A percentile compares a stretch with the other conserved stretches of the same genome.
Conservation (phyloP, 2,888 invertebrate species). For the Metellina segmentata region DNA sequence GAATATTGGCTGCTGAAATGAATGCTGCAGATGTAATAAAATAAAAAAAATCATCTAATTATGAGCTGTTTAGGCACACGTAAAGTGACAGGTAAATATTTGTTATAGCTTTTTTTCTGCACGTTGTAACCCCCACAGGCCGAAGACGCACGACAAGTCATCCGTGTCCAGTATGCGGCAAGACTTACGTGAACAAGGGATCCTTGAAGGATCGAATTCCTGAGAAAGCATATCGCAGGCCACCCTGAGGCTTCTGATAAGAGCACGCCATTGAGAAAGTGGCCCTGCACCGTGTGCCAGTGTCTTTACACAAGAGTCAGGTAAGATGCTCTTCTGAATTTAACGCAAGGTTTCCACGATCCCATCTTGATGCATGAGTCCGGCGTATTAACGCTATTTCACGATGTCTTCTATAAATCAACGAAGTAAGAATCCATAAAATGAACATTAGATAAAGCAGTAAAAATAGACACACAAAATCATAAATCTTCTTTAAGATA, state of each 20-base stretch:
- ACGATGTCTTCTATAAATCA: no score
- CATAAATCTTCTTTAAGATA: no score
- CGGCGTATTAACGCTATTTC: no score
- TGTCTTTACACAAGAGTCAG: slow-evolving; percentile 96
- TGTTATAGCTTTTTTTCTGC: slow-evolving; percentile 76
- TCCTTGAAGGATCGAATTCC: no score
- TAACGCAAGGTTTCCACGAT: background rate
- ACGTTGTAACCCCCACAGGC: slow-evolving; percentile 75
- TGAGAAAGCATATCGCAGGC: slow-evolving; percentile 95
- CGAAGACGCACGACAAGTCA: slow-evolving; percentile 89
- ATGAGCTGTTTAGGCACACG: slow-evolving; percentile 24
- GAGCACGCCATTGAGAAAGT: slow-evolving; percentile 89
- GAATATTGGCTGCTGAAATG: background rate
- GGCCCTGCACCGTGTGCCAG: slow-evolving; percentile 98
- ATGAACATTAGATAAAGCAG: no score
- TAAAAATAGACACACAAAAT: no score
- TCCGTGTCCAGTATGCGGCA: slow-evolving; percentile 96
- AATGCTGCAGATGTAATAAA: slow-evolving; percentile 9
- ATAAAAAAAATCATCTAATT: background rate
- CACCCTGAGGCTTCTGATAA: slow-evolving; percentile 85
- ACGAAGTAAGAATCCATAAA: no score
- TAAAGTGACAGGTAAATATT: slow-evolving; percentile 52
- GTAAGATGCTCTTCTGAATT: slow-evolving; percentile 83
- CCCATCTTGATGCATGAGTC: no score
- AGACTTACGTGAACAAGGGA: slow-evolving; percentile 97